Evolutionary conservation across 1,140 invertebrate species (phyloP).

Genomic region (Cephus cinctus): DNA sequence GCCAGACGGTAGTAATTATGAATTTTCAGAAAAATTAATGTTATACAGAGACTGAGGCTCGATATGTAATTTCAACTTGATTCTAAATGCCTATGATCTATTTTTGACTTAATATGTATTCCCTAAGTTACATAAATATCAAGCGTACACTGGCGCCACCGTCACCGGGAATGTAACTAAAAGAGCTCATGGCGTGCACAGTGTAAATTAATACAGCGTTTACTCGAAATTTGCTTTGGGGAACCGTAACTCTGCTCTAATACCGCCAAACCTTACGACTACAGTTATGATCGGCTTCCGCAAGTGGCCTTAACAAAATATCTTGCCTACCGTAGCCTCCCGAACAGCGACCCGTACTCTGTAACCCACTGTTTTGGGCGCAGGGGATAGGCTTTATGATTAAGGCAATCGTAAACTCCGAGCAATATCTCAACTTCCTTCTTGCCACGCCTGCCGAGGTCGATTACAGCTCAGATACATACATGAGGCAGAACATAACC

Average conservation of each 20-base stretch:
- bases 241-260: slow-evolving; percentile 8
- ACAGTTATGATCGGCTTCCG: no score
- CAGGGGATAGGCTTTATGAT: slow-evolving; percentile 24
- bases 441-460: no score
- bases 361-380: no score
- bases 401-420: slow-evolving; percentile 31
- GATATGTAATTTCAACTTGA: no score
- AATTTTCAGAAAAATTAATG: no score
- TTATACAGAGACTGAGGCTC: no score
- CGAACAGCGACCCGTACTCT: slow-evolving; percentile 2
- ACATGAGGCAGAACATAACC: slow-evolving; percentile 2
- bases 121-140: slow-evolving; percentile 29
- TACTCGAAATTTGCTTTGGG: slow-evolving; percentile 15
- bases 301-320: no score
- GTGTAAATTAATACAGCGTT: slow-evolving; percentile 24
- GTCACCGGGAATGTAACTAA: slow-evolving; percentile 22
- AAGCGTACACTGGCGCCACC: slow-evolving; percentile 20
- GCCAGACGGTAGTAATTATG: no score
- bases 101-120: slow-evolving; percentile 26
- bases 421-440: slow-evolving; percentile 18
- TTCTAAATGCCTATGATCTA: slow-evolving; percentile 13
- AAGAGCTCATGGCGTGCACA: slow-evolving; percentile 17
- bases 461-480: no score
- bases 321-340: slow-evolving; percentile 9
- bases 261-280: no score